Evolutionary conservation across 2,797 vertebrate genomes (phyloP).

Genomic region (Xiphorhynchus erythropygius): DNA sequence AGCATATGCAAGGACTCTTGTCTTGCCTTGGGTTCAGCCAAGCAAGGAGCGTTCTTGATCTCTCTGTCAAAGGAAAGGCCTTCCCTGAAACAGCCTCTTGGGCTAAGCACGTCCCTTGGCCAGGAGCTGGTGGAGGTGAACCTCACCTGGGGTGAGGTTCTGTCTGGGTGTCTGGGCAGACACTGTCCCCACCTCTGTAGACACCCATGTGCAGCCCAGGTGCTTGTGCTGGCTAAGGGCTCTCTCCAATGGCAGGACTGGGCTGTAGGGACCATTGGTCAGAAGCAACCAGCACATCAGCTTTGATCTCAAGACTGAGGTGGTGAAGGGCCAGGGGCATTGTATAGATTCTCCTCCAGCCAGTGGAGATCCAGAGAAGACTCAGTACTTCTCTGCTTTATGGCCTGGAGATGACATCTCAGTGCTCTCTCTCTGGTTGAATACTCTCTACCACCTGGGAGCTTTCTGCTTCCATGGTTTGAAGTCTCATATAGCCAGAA

Average conservation of each 20-base stretch:
- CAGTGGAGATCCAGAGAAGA: background rate
- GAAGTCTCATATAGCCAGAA: background rate
- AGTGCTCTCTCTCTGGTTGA: background rate
- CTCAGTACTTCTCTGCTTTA: background rate
- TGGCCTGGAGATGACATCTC: background rate
- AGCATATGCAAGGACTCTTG: rapidly evolving
- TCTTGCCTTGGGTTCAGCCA: background rate
- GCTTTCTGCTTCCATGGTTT: background rate
- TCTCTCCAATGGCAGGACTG: rapidly evolving
- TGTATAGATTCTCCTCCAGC: rapidly evolving
- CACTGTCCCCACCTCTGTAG: rapidly evolving
- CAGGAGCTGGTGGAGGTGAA: rapidly evolving
- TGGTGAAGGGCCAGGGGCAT: background rate
- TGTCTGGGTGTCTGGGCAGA: background rate
- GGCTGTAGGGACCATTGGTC: rapidly evolving
- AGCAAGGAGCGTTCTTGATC: background rate
- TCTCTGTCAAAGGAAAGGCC: background rate
- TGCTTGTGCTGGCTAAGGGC: background rate
- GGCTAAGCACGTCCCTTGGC: background rate
- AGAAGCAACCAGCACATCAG: rapidly evolving
- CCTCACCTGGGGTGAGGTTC: background rate
- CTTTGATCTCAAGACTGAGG: rapidly evolving
- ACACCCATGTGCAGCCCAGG: background rate
- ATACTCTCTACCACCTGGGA: rapidly evolving
- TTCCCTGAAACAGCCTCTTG: background rate